A percentile compares a stretch with the other conserved stretches of the same genome.
Conservation (phyloP, 2,888 invertebrate genomes). For the Drosophila monieri region DNA sequence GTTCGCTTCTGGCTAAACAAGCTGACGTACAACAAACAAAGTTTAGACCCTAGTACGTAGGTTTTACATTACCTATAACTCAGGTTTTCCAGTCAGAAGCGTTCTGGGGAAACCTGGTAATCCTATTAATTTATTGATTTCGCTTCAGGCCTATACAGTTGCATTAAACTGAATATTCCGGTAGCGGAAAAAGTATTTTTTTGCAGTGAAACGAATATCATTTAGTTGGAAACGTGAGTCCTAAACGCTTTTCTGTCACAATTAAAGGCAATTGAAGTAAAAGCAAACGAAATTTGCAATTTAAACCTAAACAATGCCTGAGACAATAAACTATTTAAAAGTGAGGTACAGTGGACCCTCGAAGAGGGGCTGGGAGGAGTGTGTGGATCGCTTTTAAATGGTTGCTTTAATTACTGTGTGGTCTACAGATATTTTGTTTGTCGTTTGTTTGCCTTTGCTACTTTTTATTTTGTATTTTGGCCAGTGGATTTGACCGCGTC, state of each 20-base stretch:
- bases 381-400: background rate
- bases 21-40: background rate
- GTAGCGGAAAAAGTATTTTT: background rate
- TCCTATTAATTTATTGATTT: background rate
- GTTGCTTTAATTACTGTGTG: background rate
- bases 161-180: background rate
- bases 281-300: slow-evolving; percentile 39
- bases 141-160: background rate
- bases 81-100: background rate
- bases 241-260: slow-evolving; percentile 28
- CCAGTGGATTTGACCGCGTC: slow-evolving; percentile 26
- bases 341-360: slow-evolving; percentile 5
- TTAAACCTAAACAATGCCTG: slow-evolving; percentile 36
- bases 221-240: slow-evolving; percentile 6
- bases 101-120: background rate
- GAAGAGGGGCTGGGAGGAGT: background rate
- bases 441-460: background rate
- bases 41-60: background rate
- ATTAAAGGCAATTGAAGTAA: slow-evolving; percentile 62
- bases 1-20: background rate
- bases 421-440: background rate
- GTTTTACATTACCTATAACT: background rate
- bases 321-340: slow-evolving; percentile 59
- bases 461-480: slow-evolving; percentile 16
- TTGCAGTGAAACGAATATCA: background rate